Conservation (phyloP, 1,140 invertebrate species). For the Drosophila ficusphila region DNA sequence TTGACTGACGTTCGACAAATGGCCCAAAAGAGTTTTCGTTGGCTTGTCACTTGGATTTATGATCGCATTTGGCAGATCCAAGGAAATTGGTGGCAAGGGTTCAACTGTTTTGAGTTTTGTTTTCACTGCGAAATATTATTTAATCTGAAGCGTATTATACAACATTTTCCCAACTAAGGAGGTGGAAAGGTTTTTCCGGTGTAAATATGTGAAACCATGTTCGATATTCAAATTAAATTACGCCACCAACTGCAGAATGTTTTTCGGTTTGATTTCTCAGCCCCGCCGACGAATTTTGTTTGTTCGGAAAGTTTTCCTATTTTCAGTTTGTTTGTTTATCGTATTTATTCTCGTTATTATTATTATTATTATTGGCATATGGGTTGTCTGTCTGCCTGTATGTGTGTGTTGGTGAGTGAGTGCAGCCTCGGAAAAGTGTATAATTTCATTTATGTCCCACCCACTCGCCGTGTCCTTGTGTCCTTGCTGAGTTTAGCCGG, state of each 20-base stretch:
- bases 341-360: constrained; percentile 44
- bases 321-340: constrained; percentile 45
- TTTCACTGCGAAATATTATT: background rate
- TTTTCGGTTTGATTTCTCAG: constrained; percentile 8
- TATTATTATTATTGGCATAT: constrained; percentile 32
- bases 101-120: background rate
- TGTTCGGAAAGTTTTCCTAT: constrained; percentile 41
- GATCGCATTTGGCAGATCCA: constrained; percentile 35
- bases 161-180: too few relatives aligned
- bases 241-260: background rate
- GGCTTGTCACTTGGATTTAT: constrained; percentile 54
- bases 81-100: background rate
- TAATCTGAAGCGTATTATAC: too few relatives aligned
- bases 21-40: constrained; percentile 56
- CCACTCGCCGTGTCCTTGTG: constrained; percentile 1
- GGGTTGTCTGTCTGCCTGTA: constrained; percentile 4
- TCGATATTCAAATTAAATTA: background rate
- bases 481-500: constrained; percentile 30
- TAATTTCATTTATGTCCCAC: constrained; percentile 59
- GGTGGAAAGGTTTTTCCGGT: too few relatives aligned
- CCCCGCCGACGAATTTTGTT: background rate
- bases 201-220: background rate
- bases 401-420: too few relatives aligned
- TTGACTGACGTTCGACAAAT: constrained; percentile 32
- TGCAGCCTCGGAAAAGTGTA: constrained; percentile 39